These are phyloP conservation scores for Theristicus caerulescens DNA, from an alignment of 2,113 vertebrate species.

Conservation along the genomic window DNA sequence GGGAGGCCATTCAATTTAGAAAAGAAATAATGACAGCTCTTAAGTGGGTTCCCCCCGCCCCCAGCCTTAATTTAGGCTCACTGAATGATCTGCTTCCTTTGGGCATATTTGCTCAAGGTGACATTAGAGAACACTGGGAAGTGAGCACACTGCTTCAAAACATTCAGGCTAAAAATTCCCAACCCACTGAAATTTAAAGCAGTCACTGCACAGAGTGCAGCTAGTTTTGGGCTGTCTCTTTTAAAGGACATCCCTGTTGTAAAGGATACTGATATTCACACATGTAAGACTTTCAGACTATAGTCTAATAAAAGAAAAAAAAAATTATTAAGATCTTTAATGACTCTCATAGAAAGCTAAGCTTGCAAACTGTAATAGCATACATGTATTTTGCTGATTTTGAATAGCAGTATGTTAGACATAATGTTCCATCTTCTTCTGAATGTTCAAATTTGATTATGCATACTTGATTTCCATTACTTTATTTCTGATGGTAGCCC, in stretches of 20 bases:
- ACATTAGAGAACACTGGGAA: slow-evolving; percentile 34
- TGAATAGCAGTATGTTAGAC: background rate
- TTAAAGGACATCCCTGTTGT: background rate
- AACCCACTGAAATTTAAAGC: background rate
- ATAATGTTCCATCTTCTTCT: background rate
- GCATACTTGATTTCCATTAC: background rate
- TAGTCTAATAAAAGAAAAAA: background rate
- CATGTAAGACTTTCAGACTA: background rate
- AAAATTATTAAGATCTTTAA: background rate
- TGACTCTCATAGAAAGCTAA: background rate
- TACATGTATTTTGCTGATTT: background rate
- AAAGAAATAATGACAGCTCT: slow-evolving; percentile 58
- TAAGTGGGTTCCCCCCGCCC: background rate
- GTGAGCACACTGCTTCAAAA: background rate
- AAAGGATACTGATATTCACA: background rate
- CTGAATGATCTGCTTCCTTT: slow-evolving; percentile 57
- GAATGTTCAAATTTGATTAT: background rate
- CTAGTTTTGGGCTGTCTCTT: background rate
- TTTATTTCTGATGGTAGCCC: background rate
- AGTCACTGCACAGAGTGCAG: background rate
- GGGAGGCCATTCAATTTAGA: slow-evolving; percentile 57
- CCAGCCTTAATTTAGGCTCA: slow-evolving; percentile 49
- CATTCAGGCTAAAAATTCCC: slow-evolving; percentile 16
- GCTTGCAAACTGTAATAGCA: background rate
- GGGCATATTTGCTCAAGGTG: slow-evolving; percentile 63